Evolutionary conservation across 2,888 invertebrate genomes (phyloP).

Genomic region (Chesias legatella): DNA sequence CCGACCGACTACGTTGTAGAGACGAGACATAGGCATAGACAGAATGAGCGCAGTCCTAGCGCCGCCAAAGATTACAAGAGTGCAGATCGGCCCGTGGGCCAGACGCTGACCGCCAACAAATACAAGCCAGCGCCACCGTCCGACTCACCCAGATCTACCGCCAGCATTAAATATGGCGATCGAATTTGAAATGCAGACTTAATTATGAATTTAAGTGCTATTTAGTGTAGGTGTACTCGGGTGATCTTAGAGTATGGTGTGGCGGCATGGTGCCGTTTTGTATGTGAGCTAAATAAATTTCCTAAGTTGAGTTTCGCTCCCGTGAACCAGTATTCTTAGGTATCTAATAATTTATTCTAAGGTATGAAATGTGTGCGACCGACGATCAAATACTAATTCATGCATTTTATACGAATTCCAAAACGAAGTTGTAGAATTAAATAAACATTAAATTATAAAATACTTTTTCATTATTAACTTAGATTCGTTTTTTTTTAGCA

Average conservation of each 20-base stretch:
- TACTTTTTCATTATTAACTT: constrained; percentile 14
- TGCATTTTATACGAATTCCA: constrained; percentile 68
- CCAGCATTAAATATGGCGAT: constrained; percentile 68
- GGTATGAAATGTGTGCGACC: constrained; percentile 46
- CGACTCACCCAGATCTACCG: constrained; percentile 39
- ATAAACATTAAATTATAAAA: constrained; percentile 30
- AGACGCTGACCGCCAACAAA: constrained; percentile 23
- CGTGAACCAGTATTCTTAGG: constrained; percentile 35
- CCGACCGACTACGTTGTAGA: constrained; percentile 32
- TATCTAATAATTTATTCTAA: constrained; percentile 18
- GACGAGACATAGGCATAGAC: constrained; percentile 29
- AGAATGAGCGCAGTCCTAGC: constrained; percentile 27
- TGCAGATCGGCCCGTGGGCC: constrained; percentile 27
- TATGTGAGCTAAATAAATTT: constrained; percentile 33
- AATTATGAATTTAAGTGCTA: constrained; percentile 32
- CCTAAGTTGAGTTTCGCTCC: not conserved
- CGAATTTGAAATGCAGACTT: constrained; percentile 40
- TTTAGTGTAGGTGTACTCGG: constrained; percentile 29
- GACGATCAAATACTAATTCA: constrained; percentile 46
- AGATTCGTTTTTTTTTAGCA: too few relatives aligned
- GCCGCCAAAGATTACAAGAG: constrained; percentile 26
- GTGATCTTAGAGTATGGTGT: constrained; percentile 50
- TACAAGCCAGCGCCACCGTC: constrained; percentile 33
- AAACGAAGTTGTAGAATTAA: constrained; percentile 49
- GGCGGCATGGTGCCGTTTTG: constrained; percentile 32